These are phyloP conservation scores for Drosophila pseudoananassae DNA, from an alignment of 1,140 invertebrate genomes.

Conservation along the genomic window DNA sequence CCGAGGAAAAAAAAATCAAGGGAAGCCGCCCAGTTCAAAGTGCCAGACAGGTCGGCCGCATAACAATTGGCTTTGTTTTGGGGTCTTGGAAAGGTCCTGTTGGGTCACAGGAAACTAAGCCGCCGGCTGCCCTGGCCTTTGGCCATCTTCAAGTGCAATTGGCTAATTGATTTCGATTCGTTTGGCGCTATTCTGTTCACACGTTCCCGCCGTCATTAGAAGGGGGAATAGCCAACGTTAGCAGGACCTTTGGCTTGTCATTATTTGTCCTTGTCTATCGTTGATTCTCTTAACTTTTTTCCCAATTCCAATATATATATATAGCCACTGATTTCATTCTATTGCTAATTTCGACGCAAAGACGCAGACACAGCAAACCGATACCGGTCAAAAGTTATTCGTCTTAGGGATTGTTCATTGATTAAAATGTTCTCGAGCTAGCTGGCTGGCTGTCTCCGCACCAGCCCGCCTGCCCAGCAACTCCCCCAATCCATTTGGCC, in stretches of 20 bases:
- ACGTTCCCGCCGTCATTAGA: constrained; percentile 37
- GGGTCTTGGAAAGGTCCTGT: not conserved
- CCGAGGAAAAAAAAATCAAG: too few relatives aligned
- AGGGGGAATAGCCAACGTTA: constrained; percentile 63
- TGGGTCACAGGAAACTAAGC: constrained; percentile 15
- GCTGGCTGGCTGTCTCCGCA: not conserved
- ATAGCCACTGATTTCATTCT: constrained; percentile 36
- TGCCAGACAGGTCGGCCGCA: constrained; percentile 42
- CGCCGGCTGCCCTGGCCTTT: constrained; percentile 21
- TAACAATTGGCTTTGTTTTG: constrained; percentile 49
- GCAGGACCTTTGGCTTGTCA: constrained; percentile 70
- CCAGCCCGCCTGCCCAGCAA: not conserved
- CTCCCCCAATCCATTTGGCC: constrained; percentile 11
- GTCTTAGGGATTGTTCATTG: constrained; percentile 61
- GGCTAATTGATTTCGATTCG: constrained; percentile 81
- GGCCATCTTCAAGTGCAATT: constrained; percentile 75
- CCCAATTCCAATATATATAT: not conserved
- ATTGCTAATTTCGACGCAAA: constrained; percentile 67
- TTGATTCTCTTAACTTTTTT: constrained; percentile 34
- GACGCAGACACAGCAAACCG: constrained; percentile 70
- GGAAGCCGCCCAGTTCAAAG: constrained; percentile 39
- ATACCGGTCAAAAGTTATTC: constrained; percentile 67
- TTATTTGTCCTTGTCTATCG: constrained; percentile 71
- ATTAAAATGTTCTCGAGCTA: constrained; percentile 65
- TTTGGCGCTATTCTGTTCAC: constrained; percentile 63